Base-by-base conservation (phyloP, 2,113 vertebrate genomes). In the Geothlypis trichas region DNA sequence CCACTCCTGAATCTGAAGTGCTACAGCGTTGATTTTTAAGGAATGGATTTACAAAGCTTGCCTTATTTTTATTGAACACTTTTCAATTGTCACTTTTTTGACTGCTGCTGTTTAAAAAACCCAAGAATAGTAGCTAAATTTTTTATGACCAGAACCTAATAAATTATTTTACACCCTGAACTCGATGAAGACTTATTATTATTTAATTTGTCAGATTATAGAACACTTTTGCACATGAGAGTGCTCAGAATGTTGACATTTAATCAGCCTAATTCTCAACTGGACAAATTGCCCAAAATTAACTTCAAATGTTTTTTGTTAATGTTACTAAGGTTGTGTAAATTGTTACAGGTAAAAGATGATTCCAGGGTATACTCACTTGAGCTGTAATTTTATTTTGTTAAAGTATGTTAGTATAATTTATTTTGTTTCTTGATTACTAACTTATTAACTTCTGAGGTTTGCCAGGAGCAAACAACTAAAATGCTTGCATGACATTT, bases 131-230 rank as follows among this genome's bases (percentile, higher is more conserved):
- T 82, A 69, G 73, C 44, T 6, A 6, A 28, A 47, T 79, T 97
- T 97, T 97, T 91, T 66, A 96, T 95, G 63, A 94, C n/a, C 63
- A 44, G 87, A 96, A 82, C 42, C 30, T 47, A 93, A 95, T 95
- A 96, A 96, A 96, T 95, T 96, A 95, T 95, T 95, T 95, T 95
- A 67, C 82, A 89, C 39, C 46, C 41, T 74, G 41, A 80, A 62
- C 37, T 67, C 14, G 12, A 86, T 79, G 54, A 81, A 94, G 58
- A 42, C 30, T 84, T 87, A 42, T 75, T 78, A 7, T 84, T 91
- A 12, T 68, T 90, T 68, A 79, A 74, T 58, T 74, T 47, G 15
- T 57, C 41, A 69, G 27, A 51, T 83, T 55, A 42, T 20, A 31
- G 67, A 66, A 62, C 5, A 11, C 2, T 9, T 65, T 86, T 83